Evolutionary conservation across 2,797 vertebrate genomes (phyloP), one percentile per base, ranked within the genome.

Genomic region (Lepilemur ruficaudatus): DNA sequence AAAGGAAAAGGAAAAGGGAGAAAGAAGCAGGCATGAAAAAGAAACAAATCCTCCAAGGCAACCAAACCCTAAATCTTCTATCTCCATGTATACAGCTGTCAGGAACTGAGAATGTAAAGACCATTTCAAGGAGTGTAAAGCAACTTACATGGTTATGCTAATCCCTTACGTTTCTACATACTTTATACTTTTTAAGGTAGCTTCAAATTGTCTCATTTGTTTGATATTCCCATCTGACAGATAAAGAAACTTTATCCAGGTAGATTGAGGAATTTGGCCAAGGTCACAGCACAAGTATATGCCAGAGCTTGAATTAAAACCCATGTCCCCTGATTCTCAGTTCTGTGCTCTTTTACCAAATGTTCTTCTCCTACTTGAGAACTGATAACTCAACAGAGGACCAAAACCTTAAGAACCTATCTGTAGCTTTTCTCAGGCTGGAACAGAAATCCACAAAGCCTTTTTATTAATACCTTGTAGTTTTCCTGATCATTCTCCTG

Each of bases 41-140:
- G 23, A 95, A 82, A 93, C 55, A 92, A 91, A 93, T 67, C 22
- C 35, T 85, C 70, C 81, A 90, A 92, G 52, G 30, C 70, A 92
- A 93, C 43, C 52, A 80, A 93, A 86, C 15, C 13, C 30, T 72
- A 38, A 94, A 65, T 85, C 70, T 84, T 79, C 32, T 23, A 82
- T 70, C 28, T 84, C 59, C 38, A 41, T 35, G 61, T 91, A 89
- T 52, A 89, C 14, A 92, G 73, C 84, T 89, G 48, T 89, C 52
- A 95, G 35, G 75, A 93, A 78, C 10, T 61, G 25, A 89, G n/a
- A 83, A 78, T 38, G 28, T 81, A 72, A 93, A 93, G 83, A 82
- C 41, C 7, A 69, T 48, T 69, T 89, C 73, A 93, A 95, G 96
- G 80, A 73, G 17, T 75, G n/a, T 75, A 89, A 94, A 82, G n/a